These are phyloP conservation scores for Amorpha juglandis DNA, from an alignment of 2,888 invertebrate species.

Conservation along the genomic window DNA sequence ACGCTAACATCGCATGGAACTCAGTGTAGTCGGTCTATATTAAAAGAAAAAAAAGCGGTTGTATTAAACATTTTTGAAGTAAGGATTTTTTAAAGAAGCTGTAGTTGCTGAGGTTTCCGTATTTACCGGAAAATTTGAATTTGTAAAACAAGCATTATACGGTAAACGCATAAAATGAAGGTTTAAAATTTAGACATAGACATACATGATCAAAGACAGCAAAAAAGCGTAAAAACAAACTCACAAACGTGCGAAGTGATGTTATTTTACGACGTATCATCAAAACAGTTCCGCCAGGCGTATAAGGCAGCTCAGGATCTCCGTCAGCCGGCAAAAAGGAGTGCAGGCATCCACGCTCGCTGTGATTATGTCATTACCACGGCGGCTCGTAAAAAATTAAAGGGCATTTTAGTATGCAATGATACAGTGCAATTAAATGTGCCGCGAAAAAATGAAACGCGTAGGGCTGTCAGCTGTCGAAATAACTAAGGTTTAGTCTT, in stretches of 20 bases:
- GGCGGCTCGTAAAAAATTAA: constrained; percentile 66
- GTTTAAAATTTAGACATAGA: background rate
- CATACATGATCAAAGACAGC: background rate
- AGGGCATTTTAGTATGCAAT: constrained; percentile 82
- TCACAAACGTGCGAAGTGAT: constrained; percentile 2
- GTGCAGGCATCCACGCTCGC: constrained; percentile 50
- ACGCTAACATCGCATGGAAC: no score
- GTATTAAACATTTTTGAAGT: no score
- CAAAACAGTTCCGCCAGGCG: constrained; percentile 17
- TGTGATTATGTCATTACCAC: constrained; percentile 80
- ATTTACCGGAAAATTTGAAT: no score
- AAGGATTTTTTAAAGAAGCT: no score
- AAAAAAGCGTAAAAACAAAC: constrained; percentile 17
- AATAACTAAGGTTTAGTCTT: background rate
- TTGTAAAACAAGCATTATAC: no score
- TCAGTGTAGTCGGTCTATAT: no score
- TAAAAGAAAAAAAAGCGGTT: no score
- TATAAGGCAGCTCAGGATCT: constrained; percentile 19
- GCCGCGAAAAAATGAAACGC: constrained; percentile 46
- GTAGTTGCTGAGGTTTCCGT: no score
- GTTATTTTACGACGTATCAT: constrained; percentile 23
- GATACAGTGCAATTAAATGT: constrained; percentile 79
- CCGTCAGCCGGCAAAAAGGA: constrained; percentile 37
- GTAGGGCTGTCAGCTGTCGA: constrained; percentile 15
- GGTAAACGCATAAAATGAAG: no score